These are phyloP conservation scores for Scaptodrosophila latifasciaeformis DNA, from an alignment of 2,888 invertebrate species.

Conservation along the genomic window DNA sequence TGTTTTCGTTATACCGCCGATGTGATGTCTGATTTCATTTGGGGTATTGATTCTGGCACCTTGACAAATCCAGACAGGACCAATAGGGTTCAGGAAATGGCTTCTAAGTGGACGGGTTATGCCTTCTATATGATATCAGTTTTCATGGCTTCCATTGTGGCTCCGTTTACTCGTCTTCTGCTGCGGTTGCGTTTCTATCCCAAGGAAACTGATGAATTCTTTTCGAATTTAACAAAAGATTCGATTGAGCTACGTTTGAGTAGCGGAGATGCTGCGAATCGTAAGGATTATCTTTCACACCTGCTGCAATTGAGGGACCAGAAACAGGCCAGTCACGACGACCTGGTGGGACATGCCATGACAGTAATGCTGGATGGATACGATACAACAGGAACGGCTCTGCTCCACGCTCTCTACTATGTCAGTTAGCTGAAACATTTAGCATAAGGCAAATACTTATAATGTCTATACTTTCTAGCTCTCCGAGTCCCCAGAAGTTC, in stretches of 20 bases:
- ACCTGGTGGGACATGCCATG: conserved; percentile 65
- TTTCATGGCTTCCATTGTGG: conserved; percentile 46
- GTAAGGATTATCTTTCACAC: conserved; percentile 67
- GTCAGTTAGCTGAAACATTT: conserved; percentile 31
- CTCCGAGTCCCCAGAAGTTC: conserved; percentile 42
- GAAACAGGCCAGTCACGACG: conserved; percentile 54
- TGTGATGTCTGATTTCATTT: conserved; percentile 66
- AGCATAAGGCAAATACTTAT: not conserved
- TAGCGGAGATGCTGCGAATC: conserved; percentile 29
- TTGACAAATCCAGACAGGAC: conserved; percentile 24
- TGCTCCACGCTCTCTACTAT: conserved; percentile 59
- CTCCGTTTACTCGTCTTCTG: conserved; percentile 49
- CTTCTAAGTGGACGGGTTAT: conserved; percentile 46
- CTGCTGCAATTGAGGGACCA: conserved; percentile 60
- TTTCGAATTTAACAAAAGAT: conserved; percentile 54
- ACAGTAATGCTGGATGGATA: conserved; percentile 70
- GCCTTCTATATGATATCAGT: conserved; percentile 43
- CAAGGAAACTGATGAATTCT: conserved; percentile 79
- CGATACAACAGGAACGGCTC: conserved; percentile 64
- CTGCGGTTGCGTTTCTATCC: conserved; percentile 49
- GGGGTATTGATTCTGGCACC: conserved; percentile 68
- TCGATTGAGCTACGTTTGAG: conserved; percentile 56
- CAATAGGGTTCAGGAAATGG: conserved; percentile 45
- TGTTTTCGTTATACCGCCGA: conserved; percentile 60
- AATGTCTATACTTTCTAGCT: conserved; percentile 37